Conservation (phyloP, 2,113 vertebrate species). For the Terrapene triunguis region DNA sequence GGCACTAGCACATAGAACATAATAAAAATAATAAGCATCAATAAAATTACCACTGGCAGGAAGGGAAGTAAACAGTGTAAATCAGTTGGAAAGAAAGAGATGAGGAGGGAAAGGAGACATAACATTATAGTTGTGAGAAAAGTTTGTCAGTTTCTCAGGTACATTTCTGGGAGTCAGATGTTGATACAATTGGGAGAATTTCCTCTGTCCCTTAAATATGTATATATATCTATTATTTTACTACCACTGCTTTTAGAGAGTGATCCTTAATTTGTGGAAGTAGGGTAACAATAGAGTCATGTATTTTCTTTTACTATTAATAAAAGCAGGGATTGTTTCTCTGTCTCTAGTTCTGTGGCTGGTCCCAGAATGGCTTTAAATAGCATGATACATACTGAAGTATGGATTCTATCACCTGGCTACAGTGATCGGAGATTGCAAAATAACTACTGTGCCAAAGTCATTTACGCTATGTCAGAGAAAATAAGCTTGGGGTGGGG, state of each 20-base stretch:
- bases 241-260: neutral
- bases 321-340: neutral
- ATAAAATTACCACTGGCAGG: neutral
- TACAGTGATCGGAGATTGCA: neutral
- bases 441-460: neutral
- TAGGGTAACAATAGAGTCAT: neutral
- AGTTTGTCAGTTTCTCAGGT: neutral
- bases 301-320: neutral
- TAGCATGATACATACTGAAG: constrained; percentile 9
- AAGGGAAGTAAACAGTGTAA: neutral
- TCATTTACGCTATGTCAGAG: neutral
- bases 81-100: neutral
- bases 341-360: neutral
- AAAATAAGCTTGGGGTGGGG: neutral
- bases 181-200: neutral
- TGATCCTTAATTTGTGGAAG: neutral
- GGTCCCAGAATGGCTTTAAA: neutral
- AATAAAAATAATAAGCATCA: neutral
- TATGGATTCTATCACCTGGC: neutral
- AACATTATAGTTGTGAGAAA: neutral
- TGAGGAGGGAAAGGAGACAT: neutral
- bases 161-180: neutral
- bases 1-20: too few species aligned
- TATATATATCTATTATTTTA: neutral
- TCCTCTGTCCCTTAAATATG: neutral